Evolutionary conservation across 2,113 vertebrate genomes (phyloP).

Genomic region (Notarius quadriscutis): DNA sequence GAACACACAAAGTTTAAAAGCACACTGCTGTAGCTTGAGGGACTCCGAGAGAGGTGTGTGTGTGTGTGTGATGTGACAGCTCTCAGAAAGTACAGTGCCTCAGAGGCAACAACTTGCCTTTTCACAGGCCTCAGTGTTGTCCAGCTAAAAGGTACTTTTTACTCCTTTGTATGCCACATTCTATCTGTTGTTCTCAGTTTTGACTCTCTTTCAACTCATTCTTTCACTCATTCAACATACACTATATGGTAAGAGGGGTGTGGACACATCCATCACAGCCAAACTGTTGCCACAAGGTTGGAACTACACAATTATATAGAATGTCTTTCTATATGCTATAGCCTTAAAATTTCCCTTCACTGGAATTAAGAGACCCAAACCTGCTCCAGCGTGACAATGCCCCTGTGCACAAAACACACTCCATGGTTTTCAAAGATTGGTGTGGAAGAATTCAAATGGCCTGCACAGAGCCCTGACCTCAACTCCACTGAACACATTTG

Average conservation of each 20-base stretch:
- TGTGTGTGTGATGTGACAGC: constrained; percentile 11
- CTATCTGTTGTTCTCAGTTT: background rate
- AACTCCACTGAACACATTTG: background rate
- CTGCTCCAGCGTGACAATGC: background rate
- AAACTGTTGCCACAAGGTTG: background rate
- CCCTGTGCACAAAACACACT: background rate
- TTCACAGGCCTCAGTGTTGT: background rate
- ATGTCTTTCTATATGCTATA: background rate
- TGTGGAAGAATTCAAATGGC: background rate
- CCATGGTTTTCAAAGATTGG: background rate
- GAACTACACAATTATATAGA: background rate
- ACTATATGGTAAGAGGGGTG: background rate
- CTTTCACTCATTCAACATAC: background rate
- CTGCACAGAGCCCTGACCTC: background rate
- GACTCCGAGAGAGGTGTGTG: background rate
- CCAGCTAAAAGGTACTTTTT: background rate
- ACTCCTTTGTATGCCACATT: background rate
- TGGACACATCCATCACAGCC: background rate
- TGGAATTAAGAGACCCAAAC: no score
- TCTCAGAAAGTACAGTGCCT: background rate
- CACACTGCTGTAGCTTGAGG: background rate
- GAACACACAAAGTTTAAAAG: constrained; percentile 15
- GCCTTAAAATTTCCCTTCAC: background rate
- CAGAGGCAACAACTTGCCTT: constrained; percentile 11
- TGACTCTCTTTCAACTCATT: background rate